Evolutionary conservation across 2,113 vertebrate genomes (phyloP), one percentile per base, ranked within the genome.

Genomic region (Colossoma macropomum): DNA sequence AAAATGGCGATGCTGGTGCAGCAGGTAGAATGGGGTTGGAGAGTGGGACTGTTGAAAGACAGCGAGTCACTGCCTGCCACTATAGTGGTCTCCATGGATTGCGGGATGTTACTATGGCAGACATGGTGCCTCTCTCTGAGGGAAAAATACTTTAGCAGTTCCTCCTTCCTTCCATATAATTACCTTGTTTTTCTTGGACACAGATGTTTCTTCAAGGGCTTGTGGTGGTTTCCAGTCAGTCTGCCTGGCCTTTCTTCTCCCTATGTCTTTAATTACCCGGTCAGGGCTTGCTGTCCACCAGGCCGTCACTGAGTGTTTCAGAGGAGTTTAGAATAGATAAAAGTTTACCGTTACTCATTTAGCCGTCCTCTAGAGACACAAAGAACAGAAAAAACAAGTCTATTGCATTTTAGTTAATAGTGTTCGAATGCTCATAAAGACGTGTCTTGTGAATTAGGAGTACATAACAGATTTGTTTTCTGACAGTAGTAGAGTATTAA

Each of bases 181-280:
- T 95, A 94, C 91, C 93, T 94, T 95, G 93, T 94, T 95, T 95
- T 95, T 92, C 91, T 92, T 90, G 85, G 87, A 89, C 92, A 90
- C 92, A 94, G 94, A 94, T 95, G 93, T 94, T 94, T 91, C 92
- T 94, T 93, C 89, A 93, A 93, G 93, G 92, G 84, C 86, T 84
- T 79, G 62, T 79, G 59, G 79, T 84, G 82, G 83, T 87, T 88
- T 90, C 85, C 85, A 75, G 80, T 85, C 81, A 76, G 70, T 63
- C 75, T 75, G 81, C 73, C 74, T 77, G 45, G 73, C 50, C 75
- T 84, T 84, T 86, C 75, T 62, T 81, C 82, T 78, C 78, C 15
- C 71, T 71, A 38, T 72, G 83, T 87, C 85, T 86, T 77, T 86
- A 88, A 86, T 85, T 86, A 86, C 79, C 82, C 65, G 12, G 78